Percentiles rank a stretch among this genome's conserved stretches.
These are phyloP conservation scores for Lithosia quadra DNA, from an alignment of 2,888 invertebrate genomes.

Conservation along the genomic window DNA sequence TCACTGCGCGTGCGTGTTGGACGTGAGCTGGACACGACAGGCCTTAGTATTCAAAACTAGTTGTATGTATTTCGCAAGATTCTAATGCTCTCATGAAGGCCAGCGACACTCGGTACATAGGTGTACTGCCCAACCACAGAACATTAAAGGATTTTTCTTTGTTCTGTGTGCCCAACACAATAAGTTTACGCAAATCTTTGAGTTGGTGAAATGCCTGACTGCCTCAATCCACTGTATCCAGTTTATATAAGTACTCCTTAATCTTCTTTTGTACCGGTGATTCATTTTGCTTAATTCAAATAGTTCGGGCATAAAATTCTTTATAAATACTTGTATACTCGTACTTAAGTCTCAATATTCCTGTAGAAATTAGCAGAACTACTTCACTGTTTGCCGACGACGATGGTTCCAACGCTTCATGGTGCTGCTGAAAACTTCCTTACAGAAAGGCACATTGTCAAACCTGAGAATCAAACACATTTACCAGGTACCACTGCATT, in stretches of 20 bases:
- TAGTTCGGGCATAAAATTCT: too few relatives aligned
- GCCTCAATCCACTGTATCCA: too few relatives aligned
- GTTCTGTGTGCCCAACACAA: neutral
- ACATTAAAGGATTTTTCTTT: too few relatives aligned
- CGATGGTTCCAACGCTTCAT: neutral
- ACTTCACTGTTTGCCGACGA: neutral
- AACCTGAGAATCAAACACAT: too few relatives aligned
- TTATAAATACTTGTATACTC: too few relatives aligned
- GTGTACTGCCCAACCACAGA: too few relatives aligned
- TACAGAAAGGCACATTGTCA: neutral
- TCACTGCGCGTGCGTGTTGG: neutral
- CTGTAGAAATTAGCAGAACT: neutral
- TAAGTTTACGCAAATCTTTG: neutral
- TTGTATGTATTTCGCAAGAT: neutral
- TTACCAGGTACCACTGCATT: too few relatives aligned
- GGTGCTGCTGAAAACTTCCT: neutral
- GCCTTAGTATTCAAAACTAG: neutral
- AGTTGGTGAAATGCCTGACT: neutral
- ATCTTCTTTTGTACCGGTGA: too few relatives aligned
- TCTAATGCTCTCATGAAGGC: neutral
- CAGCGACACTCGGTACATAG: neutral
- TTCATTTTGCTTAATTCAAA: too few relatives aligned
- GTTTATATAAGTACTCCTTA: too few relatives aligned
- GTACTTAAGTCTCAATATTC: neutral
- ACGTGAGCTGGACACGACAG: neutral